Evolutionary conservation across 2,113 vertebrate genomes (phyloP).

Genomic region (Dipodomys ordii): DNA sequence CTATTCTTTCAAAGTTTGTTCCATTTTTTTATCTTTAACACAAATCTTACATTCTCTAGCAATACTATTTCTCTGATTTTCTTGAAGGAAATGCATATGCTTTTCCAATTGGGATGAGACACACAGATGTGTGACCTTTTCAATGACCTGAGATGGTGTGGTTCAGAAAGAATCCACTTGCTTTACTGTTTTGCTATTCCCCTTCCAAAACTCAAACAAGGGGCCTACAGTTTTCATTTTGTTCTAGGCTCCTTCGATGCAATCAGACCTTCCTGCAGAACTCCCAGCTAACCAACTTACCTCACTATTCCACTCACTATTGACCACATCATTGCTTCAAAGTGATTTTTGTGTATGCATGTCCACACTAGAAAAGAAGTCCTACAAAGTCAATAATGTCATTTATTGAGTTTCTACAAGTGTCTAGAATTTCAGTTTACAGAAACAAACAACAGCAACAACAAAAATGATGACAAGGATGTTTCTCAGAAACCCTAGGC

Average conservation of each 20-base stretch:
- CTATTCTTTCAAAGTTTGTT: not conserved
- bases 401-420: not conserved
- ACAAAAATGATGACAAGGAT: not conserved
- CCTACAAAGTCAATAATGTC: not conserved
- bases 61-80: not conserved
- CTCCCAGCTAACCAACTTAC: not conserved
- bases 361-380: no score
- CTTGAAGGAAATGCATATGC: not conserved
- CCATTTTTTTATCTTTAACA: not conserved
- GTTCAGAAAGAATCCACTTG: not conserved
- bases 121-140: accelerated
- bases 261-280: not conserved
- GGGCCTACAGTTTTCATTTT: not conserved
- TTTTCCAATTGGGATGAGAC: no score
- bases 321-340: not conserved
- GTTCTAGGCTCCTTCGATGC: accelerated
- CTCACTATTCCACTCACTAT: not conserved
- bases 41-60: not conserved
- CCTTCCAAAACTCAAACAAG: not conserved
- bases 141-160: accelerated
- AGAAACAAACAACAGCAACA: not conserved
- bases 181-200: not conserved
- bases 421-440: not conserved
- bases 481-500: not conserved
- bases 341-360: not conserved